These are phyloP conservation scores for Aeoliscus strigatus DNA, from an alignment of 2,797 vertebrate species.

Conservation along the genomic window DNA sequence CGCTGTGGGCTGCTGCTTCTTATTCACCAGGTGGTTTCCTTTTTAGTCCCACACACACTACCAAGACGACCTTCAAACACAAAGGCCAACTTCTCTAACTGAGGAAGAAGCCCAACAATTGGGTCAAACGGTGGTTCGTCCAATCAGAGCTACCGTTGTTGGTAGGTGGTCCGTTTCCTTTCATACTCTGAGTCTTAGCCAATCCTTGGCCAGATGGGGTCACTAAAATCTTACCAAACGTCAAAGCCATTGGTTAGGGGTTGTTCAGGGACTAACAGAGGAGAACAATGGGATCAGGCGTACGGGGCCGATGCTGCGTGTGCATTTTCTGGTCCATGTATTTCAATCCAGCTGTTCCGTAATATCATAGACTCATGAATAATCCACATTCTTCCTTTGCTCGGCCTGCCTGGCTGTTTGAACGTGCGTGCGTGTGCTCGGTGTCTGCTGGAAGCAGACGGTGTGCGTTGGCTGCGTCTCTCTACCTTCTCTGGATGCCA, in stretches of 20 bases:
- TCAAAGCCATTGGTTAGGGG: conserved; percentile 52
- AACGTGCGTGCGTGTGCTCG: conserved; percentile 5
- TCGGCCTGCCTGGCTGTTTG: conserved; percentile 25
- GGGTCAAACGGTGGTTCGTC: conserved; percentile 28
- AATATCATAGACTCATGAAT: conserved; percentile 39
- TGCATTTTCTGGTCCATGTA: conserved; percentile 33
- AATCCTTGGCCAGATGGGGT: conserved; percentile 71
- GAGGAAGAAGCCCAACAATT: conserved; percentile 44
- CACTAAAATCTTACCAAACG: conserved; percentile 61
- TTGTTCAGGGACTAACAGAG: conserved; percentile 17
- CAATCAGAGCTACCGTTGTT: conserved; percentile 54
- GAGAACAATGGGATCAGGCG: conserved; percentile 15
- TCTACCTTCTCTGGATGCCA: conserved; percentile 33
- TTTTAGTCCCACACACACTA: conserved; percentile 44
- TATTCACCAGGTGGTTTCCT: conserved; percentile 56
- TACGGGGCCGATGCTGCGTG: too few relatives aligned
- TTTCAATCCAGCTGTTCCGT: conserved; percentile 39
- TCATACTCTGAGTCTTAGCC: conserved; percentile 33
- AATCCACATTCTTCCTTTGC: conserved; percentile 40
- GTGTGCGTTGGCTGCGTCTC: conserved; percentile 55
- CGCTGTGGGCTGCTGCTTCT: conserved; percentile 56
- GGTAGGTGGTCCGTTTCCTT: conserved; percentile 53
- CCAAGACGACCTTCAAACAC: conserved; percentile 36
- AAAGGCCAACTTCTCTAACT: conserved; percentile 37
- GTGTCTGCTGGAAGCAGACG: conserved; percentile 42